Percentiles rank a stretch among this genome's conserved stretches.
Evolutionary conservation across 2,888 invertebrate species (phyloP).

Genomic region (Helleia helle): DNA sequence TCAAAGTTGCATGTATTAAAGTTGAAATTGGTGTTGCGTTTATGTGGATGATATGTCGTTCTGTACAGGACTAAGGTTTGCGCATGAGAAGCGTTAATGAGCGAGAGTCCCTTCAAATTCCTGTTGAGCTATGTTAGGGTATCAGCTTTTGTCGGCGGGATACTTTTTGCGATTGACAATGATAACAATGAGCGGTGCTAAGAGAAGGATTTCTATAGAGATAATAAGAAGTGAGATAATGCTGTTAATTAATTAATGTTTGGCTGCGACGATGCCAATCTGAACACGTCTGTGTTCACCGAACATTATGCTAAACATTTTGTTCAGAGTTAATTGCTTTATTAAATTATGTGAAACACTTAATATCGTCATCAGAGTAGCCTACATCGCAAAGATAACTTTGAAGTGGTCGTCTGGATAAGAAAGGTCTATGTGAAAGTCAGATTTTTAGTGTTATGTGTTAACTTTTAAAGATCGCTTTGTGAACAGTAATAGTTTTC

Average conservation of each 20-base stretch:
- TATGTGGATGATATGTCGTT: constrained; percentile 29
- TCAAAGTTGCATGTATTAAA: constrained; percentile 7
- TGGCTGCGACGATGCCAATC: constrained; percentile 18
- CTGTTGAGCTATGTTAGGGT: constrained; percentile 53
- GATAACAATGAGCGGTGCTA: constrained; percentile 65
- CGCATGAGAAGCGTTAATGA: constrained; percentile 65
- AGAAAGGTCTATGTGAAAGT: too few species aligned
- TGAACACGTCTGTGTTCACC: constrained; percentile 15
- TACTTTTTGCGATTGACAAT: constrained; percentile 66
- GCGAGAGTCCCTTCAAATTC: constrained; percentile 59
- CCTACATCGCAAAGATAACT: too few species aligned
- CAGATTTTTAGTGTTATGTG: too few species aligned
- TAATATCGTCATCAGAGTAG: too few species aligned
- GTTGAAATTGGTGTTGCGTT: constrained; percentile 16
- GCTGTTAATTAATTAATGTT: constrained; percentile 49
- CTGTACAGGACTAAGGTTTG: constrained; percentile 28
- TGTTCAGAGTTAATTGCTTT: background rate
- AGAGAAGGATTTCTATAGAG: too few species aligned
- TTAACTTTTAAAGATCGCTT: too few species aligned
- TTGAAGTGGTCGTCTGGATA: too few species aligned
- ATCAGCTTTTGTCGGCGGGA: constrained; percentile 68
- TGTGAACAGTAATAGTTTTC: too few species aligned
- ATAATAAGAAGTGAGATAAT: constrained; percentile 46
- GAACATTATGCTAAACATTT: constrained; percentile 1
- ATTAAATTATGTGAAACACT: too few species aligned